These are phyloP conservation scores for Antigone vipio DNA, from an alignment of 2,113 vertebrate genomes.

Conservation along the genomic window DNA sequence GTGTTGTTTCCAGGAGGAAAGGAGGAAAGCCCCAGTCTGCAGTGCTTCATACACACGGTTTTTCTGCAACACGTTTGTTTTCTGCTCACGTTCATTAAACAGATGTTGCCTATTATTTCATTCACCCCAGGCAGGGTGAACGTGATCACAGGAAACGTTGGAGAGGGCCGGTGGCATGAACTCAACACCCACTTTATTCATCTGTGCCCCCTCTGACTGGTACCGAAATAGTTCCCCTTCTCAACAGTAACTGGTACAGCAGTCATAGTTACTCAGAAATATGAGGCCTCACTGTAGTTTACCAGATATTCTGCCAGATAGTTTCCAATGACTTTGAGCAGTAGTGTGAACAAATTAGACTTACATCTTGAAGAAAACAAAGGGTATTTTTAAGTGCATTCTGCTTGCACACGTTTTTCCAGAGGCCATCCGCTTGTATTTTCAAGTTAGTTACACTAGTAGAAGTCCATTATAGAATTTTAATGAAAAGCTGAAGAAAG, in stretches of 20 bases:
- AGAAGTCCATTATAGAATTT: not conserved
- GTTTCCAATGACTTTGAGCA: not conserved
- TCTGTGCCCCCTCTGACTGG: fast-evolving
- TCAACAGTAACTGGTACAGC: not conserved
- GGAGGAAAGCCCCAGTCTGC: not conserved
- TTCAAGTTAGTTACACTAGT: not conserved
- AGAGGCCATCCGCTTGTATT: not conserved
- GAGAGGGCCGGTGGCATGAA: not conserved
- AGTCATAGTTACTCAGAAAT: not conserved
- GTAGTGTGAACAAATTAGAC: not conserved
- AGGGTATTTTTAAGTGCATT: not conserved
- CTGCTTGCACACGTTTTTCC: not conserved
- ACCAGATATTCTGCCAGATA: not conserved
- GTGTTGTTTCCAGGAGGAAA: not conserved
- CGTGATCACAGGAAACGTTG: fast-evolving
- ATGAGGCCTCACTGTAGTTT: not conserved
- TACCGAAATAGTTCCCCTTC: not conserved
- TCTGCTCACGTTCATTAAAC: not conserved
- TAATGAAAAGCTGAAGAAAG: not conserved
- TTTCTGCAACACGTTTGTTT: not conserved
- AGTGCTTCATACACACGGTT: not conserved
- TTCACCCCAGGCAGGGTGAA: not conserved
- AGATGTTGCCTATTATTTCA: fast-evolving
- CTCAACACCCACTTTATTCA: fast-evolving
- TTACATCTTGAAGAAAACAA: not conserved